phyloP scores from a whole-genome alignment of 2,888 invertebrate species.

The Hydrotaea diabolus region DNA sequence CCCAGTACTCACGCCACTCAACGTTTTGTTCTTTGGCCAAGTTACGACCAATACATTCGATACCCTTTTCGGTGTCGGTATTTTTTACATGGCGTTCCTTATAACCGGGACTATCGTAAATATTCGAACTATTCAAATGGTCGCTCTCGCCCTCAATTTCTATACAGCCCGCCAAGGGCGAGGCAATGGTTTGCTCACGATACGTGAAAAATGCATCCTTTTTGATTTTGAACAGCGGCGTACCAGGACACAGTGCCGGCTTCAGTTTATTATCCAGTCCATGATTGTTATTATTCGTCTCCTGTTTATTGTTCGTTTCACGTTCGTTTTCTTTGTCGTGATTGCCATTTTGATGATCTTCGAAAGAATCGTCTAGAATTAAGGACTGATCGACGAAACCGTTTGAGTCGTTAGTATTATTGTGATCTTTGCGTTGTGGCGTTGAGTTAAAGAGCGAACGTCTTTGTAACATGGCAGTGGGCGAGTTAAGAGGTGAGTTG shows the following conservation, averaged over 20 bases:
- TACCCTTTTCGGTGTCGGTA: slow-evolving; percentile 91
- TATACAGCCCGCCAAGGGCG: slow-evolving; percentile 63
- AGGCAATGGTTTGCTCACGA: slow-evolving; percentile 71
- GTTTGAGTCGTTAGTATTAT: slow-evolving; percentile 36
- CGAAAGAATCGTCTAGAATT: slow-evolving; percentile 39
- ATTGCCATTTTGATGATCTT: slow-evolving; percentile 70
- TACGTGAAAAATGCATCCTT: slow-evolving; percentile 74
- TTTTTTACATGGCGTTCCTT: slow-evolving; percentile 82
- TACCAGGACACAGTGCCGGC: slow-evolving; percentile 54
- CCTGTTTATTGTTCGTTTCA: slow-evolving; percentile 22
- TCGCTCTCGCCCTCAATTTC: slow-evolving; percentile 22
- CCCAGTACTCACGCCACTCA: slow-evolving; percentile 96
- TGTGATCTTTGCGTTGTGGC: slow-evolving; percentile 49
- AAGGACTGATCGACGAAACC: slow-evolving; percentile 52
- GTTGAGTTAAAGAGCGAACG: slow-evolving; percentile 71
- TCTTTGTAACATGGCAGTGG: slow-evolving; percentile 59
- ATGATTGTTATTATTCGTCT: slow-evolving; percentile 69
- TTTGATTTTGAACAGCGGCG: slow-evolving; percentile 69
- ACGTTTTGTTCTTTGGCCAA: slow-evolving; percentile 86
- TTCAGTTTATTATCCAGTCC: slow-evolving; percentile 44
- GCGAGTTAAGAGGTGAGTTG: slow-evolving; percentile 12
- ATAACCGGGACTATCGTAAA: slow-evolving; percentile 73
- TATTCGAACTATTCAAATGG: slow-evolving; percentile 57
- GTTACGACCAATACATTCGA: slow-evolving; percentile 91
- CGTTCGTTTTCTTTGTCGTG: slow-evolving; percentile 42